Conservation (phyloP, 2,888 invertebrate genomes). For the Cantharis lateralis region DNA sequence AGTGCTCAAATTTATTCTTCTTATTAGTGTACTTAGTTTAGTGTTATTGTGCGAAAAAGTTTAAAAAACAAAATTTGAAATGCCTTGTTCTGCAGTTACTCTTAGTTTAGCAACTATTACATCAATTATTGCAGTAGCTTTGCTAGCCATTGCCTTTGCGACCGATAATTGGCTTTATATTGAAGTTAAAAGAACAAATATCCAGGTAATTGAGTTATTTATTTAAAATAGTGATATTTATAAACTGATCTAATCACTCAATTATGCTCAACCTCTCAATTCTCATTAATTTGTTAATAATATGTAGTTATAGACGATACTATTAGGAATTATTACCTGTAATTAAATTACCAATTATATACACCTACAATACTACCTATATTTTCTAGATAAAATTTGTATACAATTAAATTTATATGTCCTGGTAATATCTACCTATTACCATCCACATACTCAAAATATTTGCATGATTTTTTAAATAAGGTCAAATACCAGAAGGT, state of each 20-base stretch:
- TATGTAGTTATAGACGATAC: not conserved
- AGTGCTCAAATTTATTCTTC: not conserved
- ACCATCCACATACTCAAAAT: not conserved
- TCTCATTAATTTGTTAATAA: not conserved
- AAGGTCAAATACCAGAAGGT: not conserved
- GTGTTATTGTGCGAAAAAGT: conserved; percentile 12
- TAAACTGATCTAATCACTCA: not conserved
- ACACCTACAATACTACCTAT: not conserved
- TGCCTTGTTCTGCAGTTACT: conserved; percentile 95
- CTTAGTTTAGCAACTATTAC: conserved; percentile 94
- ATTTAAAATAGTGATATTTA: not conserved
- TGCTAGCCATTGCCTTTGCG: conserved; percentile 92
- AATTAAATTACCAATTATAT: not conserved
- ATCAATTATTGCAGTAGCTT: conserved; percentile 91
- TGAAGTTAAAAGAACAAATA: conserved; percentile 86
- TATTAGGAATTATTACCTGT: not conserved
- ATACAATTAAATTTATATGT: not conserved
- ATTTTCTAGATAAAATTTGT: not conserved
- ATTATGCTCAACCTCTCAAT: not conserved
- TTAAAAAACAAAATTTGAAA: conserved; percentile 55
- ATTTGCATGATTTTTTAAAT: not conserved
- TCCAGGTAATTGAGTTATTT: conserved; percentile 69
- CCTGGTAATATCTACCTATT: not conserved
- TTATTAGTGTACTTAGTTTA: conserved; percentile 6
- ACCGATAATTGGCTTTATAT: conserved; percentile 97